Conservation (phyloP, 92 coral and sea anemone genomes). For the Scolanthus callimorphus region DNA sequence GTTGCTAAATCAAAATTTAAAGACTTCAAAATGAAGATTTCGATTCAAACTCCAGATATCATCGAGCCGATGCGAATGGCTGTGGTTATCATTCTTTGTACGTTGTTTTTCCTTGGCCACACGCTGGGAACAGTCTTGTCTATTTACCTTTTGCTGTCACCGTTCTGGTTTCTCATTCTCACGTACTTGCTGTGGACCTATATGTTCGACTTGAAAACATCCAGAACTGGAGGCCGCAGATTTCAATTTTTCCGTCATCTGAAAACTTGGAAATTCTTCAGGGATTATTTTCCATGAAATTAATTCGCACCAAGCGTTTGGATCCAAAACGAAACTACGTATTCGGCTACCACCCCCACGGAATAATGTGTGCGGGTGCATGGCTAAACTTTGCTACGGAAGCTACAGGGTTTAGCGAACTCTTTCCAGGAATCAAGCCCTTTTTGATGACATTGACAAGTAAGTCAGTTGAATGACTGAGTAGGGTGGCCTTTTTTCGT, state of each 20-base stretch:
- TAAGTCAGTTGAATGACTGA: too few relatives aligned
- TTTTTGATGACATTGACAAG: conserved; percentile 84
- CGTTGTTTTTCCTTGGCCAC: conserved; percentile 69
- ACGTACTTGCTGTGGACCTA: conserved; percentile 76
- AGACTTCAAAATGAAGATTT: neutral
- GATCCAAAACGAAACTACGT: conserved; percentile 83
- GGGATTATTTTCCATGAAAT: conserved; percentile 88
- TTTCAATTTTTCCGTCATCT: conserved; percentile 75
- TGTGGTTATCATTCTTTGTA: conserved; percentile 45
- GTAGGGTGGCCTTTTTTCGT: too few relatives aligned
- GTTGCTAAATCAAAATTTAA: too few relatives aligned
- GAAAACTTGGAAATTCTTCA: conserved; percentile 83
- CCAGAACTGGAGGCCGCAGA: conserved; percentile 82
- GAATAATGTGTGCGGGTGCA: conserved; percentile 97
- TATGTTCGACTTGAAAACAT: conserved; percentile 53
- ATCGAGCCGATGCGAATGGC: conserved; percentile 32
- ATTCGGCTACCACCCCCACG: conserved; percentile 97
- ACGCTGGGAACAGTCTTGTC: conserved; percentile 55
- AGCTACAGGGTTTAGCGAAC: conserved; percentile 80
- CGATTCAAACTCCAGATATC: neutral
- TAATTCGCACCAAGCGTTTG: conserved; percentile 63
- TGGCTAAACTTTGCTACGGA: conserved; percentile 94
- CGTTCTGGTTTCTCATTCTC: conserved; percentile 37
- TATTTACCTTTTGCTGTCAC: conserved; percentile 59
- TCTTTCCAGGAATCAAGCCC: conserved; percentile 92